A percentile compares a stretch with the other conserved stretches of the same genome.
These are phyloP conservation scores for Trichogramma dendrolimi DNA, from an alignment of 2,888 invertebrate genomes.

Conservation along the genomic window DNA sequence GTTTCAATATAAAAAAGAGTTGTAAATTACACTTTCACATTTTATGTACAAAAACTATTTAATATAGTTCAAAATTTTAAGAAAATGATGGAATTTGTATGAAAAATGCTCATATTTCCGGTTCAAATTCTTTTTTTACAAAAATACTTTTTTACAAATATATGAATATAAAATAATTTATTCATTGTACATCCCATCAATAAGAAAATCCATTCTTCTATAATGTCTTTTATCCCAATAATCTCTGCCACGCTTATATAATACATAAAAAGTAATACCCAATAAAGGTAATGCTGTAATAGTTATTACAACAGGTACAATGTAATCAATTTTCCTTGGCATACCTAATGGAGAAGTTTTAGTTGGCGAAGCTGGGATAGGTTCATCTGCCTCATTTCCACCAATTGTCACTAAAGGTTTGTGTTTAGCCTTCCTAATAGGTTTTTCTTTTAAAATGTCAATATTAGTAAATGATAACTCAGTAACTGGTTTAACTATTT, in stretches of 20 bases:
- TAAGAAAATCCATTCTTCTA: constrained; percentile 80
- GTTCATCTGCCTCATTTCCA: constrained; percentile 48
- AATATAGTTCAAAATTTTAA: neutral
- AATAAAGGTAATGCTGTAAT: constrained; percentile 73
- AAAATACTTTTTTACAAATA: constrained; percentile 14
- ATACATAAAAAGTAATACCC: constrained; percentile 63
- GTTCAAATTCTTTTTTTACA: neutral
- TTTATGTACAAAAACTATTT: no score
- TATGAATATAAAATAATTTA: constrained; percentile 18
- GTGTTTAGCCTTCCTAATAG: constrained; percentile 45
- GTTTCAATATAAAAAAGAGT: no score
- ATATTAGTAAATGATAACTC: constrained; percentile 1
- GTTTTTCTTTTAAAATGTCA: constrained; percentile 23
- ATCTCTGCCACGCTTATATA: constrained; percentile 69
- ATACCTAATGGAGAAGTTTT: constrained; percentile 38
- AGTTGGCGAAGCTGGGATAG: constrained; percentile 39
- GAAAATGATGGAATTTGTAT: constrained; percentile 13
- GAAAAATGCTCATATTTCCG: constrained; percentile 18
- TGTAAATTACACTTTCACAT: no score
- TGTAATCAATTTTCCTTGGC: constrained; percentile 57
- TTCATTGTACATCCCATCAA: constrained; percentile 87
- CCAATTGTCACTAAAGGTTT: constrained; percentile 57
- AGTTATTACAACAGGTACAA: constrained; percentile 71
- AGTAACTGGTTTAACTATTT: no score
- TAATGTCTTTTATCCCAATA: constrained; percentile 85